Base-by-base conservation (phyloP, 2,113 vertebrate genomes). In the Microtus ochrogaster region DNA sequence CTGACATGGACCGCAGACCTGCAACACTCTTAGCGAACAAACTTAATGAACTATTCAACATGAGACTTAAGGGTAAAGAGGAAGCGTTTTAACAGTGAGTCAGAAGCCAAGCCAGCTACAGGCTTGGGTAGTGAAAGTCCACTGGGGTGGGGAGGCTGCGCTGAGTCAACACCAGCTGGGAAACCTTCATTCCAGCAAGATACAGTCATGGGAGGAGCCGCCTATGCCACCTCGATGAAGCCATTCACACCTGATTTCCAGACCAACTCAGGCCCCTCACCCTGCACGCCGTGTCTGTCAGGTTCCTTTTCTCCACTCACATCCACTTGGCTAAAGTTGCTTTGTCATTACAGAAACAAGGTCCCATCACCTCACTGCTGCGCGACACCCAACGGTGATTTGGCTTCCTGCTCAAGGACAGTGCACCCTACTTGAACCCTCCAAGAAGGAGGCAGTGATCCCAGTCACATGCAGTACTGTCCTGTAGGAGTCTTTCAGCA, bases 141-240 rank as follows among this genome's bases (percentile, higher is more conserved):
- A 72, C 24, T 3, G 13, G 78, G 68, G 58, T 12, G 90, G 61
- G 68, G 36, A 30, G 26, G n/a, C 1, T 0, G 4, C 1, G 1
- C 41, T n/a, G 76, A 65, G 63, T 26, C 90, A 66, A 24, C 39
- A 17, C 5, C 21, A 66, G 22, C n/a, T 22, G 41, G 26, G 76
- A 87, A 52, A 26, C 44, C 49, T 72, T 84, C 94, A 24, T 22
- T 90, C 81, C 95, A 47, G 17, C 52, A 4, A 52, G 1, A 26
- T 39, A 76, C 81, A 0, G 19, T 70, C 41, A 70, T 3, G 0
- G 1, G 12, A 44, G 39, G 58, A 49, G 5, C 9, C 1, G 14
- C 41, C 24, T 2, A 3, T 22, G 33, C 49, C 78, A 36, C 49
- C 5, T 0, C 0, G 47, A 14, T 2, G 26, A 74, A 12, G 52